A percentile compares a stretch with the other conserved stretches of the same genome.
These are phyloP conservation scores for Agrilus mali DNA, from an alignment of 2,888 invertebrate genomes.

Conservation along the genomic window DNA sequence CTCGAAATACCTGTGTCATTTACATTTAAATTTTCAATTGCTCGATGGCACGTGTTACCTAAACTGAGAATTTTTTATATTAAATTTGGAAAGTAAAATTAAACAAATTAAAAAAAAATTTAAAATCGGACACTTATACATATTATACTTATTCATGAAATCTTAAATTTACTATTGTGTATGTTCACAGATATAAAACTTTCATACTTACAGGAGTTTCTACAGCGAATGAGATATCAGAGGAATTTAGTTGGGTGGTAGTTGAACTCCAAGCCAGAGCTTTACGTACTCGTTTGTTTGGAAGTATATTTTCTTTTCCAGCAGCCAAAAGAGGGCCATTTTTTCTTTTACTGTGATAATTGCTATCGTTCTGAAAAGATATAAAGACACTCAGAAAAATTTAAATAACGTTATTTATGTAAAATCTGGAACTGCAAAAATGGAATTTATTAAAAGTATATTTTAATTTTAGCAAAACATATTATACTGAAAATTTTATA, in stretches of 20 bases:
- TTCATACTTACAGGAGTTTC: constrained; percentile 72
- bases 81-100: too few relatives aligned
- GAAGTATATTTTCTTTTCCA: constrained; percentile 58
- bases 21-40: too few relatives aligned
- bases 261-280: constrained; percentile 64
- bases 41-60: too few relatives aligned
- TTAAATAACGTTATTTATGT: not conserved
- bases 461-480: too few relatives aligned
- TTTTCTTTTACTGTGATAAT: constrained; percentile 41
- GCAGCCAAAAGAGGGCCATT: constrained; percentile 21
- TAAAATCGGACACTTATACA: too few relatives aligned
- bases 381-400: not conserved
- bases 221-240: constrained; percentile 57
- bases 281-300: constrained; percentile 65
- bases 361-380: constrained; percentile 40
- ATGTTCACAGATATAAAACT: not conserved
- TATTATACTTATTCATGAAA: too few relatives aligned
- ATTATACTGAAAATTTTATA: too few relatives aligned
- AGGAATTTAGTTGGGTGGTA: constrained; percentile 17
- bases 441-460: too few relatives aligned
- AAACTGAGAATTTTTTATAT: too few relatives aligned
- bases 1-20: too few relatives aligned
- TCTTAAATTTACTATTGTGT: not conserved
- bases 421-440: too few relatives aligned
- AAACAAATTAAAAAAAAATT: too few relatives aligned